Conservation (phyloP, 2,113 vertebrate species). For the Gobiocypris rarus region DNA sequence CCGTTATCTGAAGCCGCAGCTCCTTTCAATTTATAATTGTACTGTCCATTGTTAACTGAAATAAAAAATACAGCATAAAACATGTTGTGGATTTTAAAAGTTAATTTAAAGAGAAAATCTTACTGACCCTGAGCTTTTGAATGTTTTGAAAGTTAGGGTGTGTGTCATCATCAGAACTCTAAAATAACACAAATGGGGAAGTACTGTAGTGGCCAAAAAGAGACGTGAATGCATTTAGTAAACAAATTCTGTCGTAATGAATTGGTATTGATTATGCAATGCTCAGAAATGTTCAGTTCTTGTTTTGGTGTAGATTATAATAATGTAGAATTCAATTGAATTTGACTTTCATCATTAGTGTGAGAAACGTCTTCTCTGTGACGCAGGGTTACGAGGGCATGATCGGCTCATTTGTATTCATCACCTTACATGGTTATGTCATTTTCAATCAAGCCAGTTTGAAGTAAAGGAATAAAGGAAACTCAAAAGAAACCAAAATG, state of each 20-base stretch:
- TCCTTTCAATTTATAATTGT: too few species aligned
- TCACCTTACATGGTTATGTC: neutral
- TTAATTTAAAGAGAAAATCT: neutral
- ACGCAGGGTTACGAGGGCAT: neutral
- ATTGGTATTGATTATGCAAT: neutral
- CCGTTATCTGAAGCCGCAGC: neutral
- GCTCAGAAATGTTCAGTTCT: neutral
- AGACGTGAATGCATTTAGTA: neutral
- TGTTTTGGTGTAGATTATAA: neutral
- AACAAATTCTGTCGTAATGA: neutral
- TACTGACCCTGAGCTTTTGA: neutral
- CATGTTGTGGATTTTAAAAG: too few species aligned
- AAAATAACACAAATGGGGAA: neutral
- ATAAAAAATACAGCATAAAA: too few species aligned
- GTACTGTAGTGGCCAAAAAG: neutral
- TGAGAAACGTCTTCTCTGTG: neutral
- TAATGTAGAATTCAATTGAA: neutral
- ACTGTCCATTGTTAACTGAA: too few species aligned
- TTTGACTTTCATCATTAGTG: neutral
- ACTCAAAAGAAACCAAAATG: neutral
- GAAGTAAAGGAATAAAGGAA: neutral
- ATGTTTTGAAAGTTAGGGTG: neutral
- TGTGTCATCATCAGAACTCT: neutral
- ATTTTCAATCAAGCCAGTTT: constrained; percentile 20
- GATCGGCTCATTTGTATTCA: neutral